These are phyloP conservation scores for Phalacrocorax carbo DNA, from an alignment of 2,113 vertebrate genomes.

Conservation along the genomic window DNA sequence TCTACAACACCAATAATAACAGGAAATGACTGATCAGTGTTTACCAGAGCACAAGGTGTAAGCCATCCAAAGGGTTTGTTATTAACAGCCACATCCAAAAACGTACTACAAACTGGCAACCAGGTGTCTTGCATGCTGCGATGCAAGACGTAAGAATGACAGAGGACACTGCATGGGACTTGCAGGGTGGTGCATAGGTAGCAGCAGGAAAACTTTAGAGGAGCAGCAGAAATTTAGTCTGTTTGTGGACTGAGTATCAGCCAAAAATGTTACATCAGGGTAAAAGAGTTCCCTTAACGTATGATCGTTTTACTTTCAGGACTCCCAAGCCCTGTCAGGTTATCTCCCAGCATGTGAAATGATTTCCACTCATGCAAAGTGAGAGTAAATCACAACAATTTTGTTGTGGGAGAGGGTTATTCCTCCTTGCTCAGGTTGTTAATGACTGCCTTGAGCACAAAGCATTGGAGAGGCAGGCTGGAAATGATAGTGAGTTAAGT, in stretches of 20 bases:
- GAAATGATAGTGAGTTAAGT: not conserved
- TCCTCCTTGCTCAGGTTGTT: not conserved
- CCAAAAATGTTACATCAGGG: not conserved
- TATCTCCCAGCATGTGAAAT: not conserved
- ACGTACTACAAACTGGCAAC: not conserved
- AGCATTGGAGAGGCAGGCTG: not conserved
- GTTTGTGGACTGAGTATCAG: not conserved
- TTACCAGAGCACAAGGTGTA: not conserved
- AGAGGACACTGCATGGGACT: accelerated
- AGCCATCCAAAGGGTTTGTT: not conserved
- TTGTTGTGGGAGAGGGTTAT: not conserved
- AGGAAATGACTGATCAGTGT: not conserved
- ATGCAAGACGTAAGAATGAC: not conserved
- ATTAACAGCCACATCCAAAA: not conserved
- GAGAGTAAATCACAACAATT: slow-evolving; percentile 2
- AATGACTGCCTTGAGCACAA: slow-evolving; percentile 37
- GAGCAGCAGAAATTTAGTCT: not conserved
- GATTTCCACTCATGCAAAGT: not conserved
- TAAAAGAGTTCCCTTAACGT: not conserved
- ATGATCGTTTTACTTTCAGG: not conserved
- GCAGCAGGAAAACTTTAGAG: not conserved
- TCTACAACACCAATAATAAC: not conserved
- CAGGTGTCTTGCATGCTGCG: not conserved
- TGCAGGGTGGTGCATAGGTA: not conserved
- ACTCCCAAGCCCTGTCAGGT: not conserved